Percentiles rank a stretch among this genome's conserved stretches.
phyloP scores from a whole-genome alignment of 2,888 invertebrate genomes.

The Melanostoma scalare region DNA sequence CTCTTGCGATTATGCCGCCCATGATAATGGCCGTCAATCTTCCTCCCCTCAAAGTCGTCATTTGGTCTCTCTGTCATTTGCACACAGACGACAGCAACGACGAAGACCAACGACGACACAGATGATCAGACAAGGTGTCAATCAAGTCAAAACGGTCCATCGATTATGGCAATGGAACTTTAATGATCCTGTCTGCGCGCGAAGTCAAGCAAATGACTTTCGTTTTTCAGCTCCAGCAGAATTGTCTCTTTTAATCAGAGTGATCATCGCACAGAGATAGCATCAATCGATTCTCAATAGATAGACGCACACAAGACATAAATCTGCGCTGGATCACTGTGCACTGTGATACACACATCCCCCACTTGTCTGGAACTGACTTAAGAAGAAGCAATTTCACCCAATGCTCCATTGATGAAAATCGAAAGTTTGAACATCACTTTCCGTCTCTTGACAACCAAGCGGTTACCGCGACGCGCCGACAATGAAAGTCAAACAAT shows the following conservation, averaged over 20 bases:
- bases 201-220: slow-evolving; percentile 70
- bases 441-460: slow-evolving; percentile 59
- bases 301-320: slow-evolving; percentile 56
- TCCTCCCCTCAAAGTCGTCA: slow-evolving; percentile 40
- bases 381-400: slow-evolving; percentile 58
- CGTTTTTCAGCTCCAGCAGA: slow-evolving; percentile 62
- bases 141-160: slow-evolving; percentile 70
- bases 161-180: slow-evolving; percentile 73
- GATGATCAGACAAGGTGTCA: slow-evolving; percentile 69
- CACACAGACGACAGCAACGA: slow-evolving; percentile 17
- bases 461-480: slow-evolving; percentile 34
- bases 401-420: slow-evolving; percentile 71
- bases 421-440: slow-evolving; percentile 72
- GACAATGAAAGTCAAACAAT: slow-evolving; percentile 72
- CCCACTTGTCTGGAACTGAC: neutral
- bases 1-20: slow-evolving; percentile 56
- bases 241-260: slow-evolving; percentile 62
- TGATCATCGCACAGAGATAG: slow-evolving; percentile 57
- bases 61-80: slow-evolving; percentile 64
- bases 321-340: slow-evolving; percentile 5
- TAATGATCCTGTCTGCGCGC: slow-evolving; percentile 69
- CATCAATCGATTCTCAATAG: slow-evolving; percentile 48
- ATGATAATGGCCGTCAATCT: slow-evolving; percentile 32
- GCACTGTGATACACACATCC: slow-evolving; percentile 2
- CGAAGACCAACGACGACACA: slow-evolving; percentile 46